phyloP scores from a whole-genome alignment of 2,797 vertebrate species.

The Micromesistius poutassou region DNA sequence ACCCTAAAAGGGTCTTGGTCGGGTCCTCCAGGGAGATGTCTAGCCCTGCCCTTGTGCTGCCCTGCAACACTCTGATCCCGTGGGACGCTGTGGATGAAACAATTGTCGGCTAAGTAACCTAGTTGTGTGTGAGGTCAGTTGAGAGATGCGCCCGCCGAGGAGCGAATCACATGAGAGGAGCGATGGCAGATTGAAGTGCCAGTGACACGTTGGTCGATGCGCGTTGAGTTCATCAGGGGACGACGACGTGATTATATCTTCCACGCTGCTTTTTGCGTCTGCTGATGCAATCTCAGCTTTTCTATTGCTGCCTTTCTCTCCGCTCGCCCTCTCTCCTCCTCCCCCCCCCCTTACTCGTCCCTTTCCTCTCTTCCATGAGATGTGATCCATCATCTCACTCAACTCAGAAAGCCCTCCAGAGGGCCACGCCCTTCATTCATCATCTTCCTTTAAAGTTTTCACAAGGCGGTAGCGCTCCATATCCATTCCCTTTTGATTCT shows the following conservation, averaged over 20 bases:
- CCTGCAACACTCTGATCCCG: not conserved
- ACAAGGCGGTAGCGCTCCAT: constrained; percentile 21
- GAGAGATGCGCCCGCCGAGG: not conserved
- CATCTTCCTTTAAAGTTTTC: constrained; percentile 18
- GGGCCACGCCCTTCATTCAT: constrained; percentile 22
- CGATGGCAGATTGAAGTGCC: not conserved
- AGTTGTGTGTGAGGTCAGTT: not conserved
- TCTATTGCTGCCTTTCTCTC: constrained; percentile 8
- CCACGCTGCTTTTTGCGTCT: not conserved
- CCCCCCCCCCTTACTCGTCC: constrained; percentile 1
- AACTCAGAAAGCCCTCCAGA: constrained; percentile 35
- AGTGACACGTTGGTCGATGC: not conserved
- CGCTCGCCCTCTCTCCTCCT: constrained; percentile 6
- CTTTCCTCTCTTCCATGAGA: constrained; percentile 15
- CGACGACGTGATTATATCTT: not conserved
- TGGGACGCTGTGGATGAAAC: not conserved
- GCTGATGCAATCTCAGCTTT: not conserved
- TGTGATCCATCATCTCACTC: not conserved
- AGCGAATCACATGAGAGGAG: not conserved
- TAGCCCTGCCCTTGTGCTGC: not conserved
- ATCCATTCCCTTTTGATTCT: constrained; percentile 22
- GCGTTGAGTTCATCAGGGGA: not conserved
- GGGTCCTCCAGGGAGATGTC: too few relatives aligned
- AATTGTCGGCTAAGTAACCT: not conserved
- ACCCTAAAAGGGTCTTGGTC: not conserved